These are phyloP conservation scores for Desmodus rotundus DNA, from an alignment of 2,113 vertebrate species.

Conservation along the genomic window DNA sequence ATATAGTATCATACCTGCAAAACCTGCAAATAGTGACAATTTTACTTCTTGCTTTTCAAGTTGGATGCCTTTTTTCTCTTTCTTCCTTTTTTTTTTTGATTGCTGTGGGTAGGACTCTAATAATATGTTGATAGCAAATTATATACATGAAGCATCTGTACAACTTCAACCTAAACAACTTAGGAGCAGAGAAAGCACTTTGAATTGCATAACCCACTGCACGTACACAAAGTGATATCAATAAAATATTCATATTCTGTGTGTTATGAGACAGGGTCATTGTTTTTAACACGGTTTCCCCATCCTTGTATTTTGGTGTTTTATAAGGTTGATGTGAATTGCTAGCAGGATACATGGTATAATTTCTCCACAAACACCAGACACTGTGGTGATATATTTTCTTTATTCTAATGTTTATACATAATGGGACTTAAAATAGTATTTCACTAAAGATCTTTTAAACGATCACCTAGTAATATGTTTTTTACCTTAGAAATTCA, in stretches of 20 bases:
- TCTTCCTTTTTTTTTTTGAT: background rate
- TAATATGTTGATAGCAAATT: background rate
- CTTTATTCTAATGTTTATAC: background rate
- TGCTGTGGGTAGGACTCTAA: background rate
- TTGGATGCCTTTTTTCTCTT: background rate
- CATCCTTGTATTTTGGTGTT: background rate
- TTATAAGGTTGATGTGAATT: background rate
- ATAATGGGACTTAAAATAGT: background rate
- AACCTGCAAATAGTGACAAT: background rate
- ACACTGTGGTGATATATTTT: background rate
- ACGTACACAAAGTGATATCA: background rate
- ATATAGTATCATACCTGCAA: background rate
- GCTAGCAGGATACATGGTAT: background rate
- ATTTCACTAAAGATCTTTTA: background rate
- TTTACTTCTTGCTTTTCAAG: background rate
- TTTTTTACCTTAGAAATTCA: background rate
- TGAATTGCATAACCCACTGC: background rate
- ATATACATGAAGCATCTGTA: background rate
- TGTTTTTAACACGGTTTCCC: background rate
- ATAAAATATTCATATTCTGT: background rate
- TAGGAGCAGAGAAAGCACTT: background rate
- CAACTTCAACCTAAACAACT: background rate
- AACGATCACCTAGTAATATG: background rate
- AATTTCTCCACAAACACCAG: background rate
- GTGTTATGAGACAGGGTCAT: background rate